These are phyloP conservation scores for Leptinotarsa peninsularis DNA, from an alignment of 2,888 invertebrate genomes.

Conservation along the genomic window DNA sequence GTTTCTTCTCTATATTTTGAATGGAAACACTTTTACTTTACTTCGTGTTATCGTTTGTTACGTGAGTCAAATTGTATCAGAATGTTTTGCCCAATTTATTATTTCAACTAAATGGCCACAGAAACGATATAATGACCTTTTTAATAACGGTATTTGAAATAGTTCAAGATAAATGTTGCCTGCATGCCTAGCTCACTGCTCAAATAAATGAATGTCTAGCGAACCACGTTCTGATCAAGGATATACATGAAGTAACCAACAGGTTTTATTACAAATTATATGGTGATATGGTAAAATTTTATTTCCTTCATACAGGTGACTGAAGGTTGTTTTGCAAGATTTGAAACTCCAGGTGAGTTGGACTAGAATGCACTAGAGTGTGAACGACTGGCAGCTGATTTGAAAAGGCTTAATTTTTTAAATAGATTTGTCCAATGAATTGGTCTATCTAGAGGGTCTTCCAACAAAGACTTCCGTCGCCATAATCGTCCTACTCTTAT, in stretches of 20 bases:
- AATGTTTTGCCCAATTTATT: background rate
- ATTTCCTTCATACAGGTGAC: background rate
- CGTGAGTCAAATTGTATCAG: too few species aligned
- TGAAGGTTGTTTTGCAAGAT: background rate
- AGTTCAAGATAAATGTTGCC: constrained; percentile 3
- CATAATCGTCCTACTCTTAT: too few species aligned
- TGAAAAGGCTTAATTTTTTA: too few species aligned
- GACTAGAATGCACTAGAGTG: too few species aligned
- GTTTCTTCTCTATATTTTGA: too few species aligned
- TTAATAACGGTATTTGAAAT: background rate
- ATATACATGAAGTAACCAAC: background rate
- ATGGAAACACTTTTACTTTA: too few species aligned
- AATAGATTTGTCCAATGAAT: too few species aligned
- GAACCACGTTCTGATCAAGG: constrained; percentile 3
- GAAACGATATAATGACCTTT: background rate
- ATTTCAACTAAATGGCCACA: background rate
- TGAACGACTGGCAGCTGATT: too few species aligned
- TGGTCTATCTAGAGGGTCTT: too few species aligned
- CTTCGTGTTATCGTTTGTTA: too few species aligned
- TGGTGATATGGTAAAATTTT: background rate
- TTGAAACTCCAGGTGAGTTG: background rate
- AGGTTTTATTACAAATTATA: constrained; percentile 3
- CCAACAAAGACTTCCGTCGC: too few species aligned
- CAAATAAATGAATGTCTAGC: background rate
- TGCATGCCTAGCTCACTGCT: background rate